These are phyloP conservation scores for Coracopsis vasa DNA, from an alignment of 2,113 vertebrate genomes.

Conservation along the genomic window DNA sequence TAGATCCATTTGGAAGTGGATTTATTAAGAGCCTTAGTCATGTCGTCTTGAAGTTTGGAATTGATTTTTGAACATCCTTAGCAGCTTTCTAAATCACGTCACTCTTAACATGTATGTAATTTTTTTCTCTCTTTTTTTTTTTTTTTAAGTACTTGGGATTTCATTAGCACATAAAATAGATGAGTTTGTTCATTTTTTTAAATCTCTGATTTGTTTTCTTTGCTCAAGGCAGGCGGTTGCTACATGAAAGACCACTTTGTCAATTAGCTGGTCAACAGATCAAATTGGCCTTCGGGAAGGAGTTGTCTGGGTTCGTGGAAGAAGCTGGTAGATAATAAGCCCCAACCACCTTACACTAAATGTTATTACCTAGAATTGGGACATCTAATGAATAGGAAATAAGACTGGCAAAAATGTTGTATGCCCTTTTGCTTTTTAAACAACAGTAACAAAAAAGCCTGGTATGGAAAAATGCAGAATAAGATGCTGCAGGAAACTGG, in stretches of 20 bases:
- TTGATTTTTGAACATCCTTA: slow-evolving; percentile 67
- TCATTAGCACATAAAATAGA: background rate
- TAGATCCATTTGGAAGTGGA: slow-evolving; percentile 65
- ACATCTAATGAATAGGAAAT: background rate
- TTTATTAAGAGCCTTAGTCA: slow-evolving; percentile 67
- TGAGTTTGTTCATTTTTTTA: background rate
- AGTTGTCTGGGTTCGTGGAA: background rate
- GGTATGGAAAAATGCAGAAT: background rate
- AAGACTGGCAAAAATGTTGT: background rate
- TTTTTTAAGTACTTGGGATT: slow-evolving; percentile 5
- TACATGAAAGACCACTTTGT: slow-evolving; percentile 73
- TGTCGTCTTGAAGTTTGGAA: slow-evolving; percentile 67
- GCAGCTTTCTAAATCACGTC: slow-evolving; percentile 74
- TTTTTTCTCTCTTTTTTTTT: background rate
- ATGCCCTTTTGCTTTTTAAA: background rate
- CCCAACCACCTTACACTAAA: background rate
- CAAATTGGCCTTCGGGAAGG: slow-evolving; percentile 44
- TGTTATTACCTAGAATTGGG: background rate
- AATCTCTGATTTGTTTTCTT: background rate
- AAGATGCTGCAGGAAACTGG: background rate
- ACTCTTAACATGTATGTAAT: background rate
- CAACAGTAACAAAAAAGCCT: background rate
- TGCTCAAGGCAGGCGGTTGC: slow-evolving; percentile 68
- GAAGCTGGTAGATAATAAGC: background rate
- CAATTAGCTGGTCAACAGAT: slow-evolving; percentile 70